Base-by-base conservation (phyloP, 2,113 vertebrate species). In the Cyanoderma ruficeps region DNA sequence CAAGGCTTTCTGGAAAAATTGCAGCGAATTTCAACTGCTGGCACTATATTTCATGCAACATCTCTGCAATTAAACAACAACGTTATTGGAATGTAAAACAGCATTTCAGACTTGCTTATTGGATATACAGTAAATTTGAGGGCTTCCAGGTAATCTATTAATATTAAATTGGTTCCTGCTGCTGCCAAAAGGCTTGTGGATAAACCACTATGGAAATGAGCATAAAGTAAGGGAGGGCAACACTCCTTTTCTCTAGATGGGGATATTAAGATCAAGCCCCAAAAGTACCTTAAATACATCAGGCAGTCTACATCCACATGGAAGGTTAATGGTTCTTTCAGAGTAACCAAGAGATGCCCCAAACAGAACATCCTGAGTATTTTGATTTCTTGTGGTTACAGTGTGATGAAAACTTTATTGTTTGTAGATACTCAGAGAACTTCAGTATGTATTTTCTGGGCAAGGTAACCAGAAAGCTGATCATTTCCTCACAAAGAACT, bases 301-400 rank as follows among this genome's bases (percentile, higher is more conserved):
- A 37, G 10, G 20, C 1, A 1, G 13, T 31, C 16, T 46, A 1
- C 21, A 35, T 24, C 30, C 7, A 35, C 42, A 13, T 3, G 42
- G 23, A 74, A 63, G 28, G 22, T n/a, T 63, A 74, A 37, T 4
- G 13, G 16, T 7, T 53, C 28, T 11, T 11, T 27, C 39, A 37
- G 20, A 39, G 7, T 15, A 8, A 70, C 44, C 20, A 80, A 67
- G 46, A 91, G 33, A 41, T 63, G 39, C 13, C 31, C 44, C 56
- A 56, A 50, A 33, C 4, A 74, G 30, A 89, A 13, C 16, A 27
- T 12, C 15, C 3, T 7, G 19, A 65, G 18, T 55, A 41, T 81
- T 91, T 84, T 25, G 13, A 70, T 44, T 83, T 8, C 11, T 80
- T 47, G 30, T 21, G 6, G 4, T 50, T 77, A 39, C 21, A 42